Evolutionary conservation across 30 jellyfish, hydroid and myxozoan species (phyloP).

Genomic region (Morbakka virulenta): DNA sequence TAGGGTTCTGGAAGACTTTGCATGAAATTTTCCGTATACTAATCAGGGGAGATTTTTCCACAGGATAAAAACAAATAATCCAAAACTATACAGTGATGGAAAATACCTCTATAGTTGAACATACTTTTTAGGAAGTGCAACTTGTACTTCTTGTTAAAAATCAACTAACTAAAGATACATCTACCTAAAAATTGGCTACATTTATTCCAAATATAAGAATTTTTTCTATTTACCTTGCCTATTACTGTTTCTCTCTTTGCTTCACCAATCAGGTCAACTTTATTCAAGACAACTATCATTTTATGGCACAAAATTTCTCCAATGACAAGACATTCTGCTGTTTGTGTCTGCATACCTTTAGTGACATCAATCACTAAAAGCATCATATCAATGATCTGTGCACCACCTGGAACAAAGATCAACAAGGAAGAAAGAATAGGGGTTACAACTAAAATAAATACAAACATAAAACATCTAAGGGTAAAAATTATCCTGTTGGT

Average conservation of each 20-base stretch:
- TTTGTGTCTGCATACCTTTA: constrained; percentile 98
- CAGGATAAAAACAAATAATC: too few relatives aligned
- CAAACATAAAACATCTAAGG: background rate
- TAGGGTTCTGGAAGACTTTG: too few relatives aligned
- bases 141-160: too few relatives aligned
- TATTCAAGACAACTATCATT: constrained; percentile 93
- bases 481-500: background rate
- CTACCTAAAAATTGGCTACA: too few relatives aligned
- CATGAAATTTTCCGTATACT: too few relatives aligned
- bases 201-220: too few relatives aligned
- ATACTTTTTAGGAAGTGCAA: too few relatives aligned
- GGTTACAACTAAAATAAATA: background rate
- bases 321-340: constrained; percentile 98
- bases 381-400: constrained; percentile 97
- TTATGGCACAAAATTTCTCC: constrained; percentile 94
- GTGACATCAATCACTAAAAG: constrained; percentile 84
- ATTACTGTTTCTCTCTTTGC: constrained; percentile 55
- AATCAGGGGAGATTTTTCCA: too few relatives aligned
- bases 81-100: too few relatives aligned
- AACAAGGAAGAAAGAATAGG: background rate
- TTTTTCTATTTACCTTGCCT: too few relatives aligned
- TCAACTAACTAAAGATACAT: too few relatives aligned
- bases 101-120: too few relatives aligned
- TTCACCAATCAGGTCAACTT: constrained; percentile 72
- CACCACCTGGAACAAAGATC: constrained; percentile 87